A percentile compares a stretch with the other conserved stretches of the same genome.
These are phyloP conservation scores for Catocala nupta DNA, from an alignment of 2,888 invertebrate genomes.

Conservation along the genomic window DNA sequence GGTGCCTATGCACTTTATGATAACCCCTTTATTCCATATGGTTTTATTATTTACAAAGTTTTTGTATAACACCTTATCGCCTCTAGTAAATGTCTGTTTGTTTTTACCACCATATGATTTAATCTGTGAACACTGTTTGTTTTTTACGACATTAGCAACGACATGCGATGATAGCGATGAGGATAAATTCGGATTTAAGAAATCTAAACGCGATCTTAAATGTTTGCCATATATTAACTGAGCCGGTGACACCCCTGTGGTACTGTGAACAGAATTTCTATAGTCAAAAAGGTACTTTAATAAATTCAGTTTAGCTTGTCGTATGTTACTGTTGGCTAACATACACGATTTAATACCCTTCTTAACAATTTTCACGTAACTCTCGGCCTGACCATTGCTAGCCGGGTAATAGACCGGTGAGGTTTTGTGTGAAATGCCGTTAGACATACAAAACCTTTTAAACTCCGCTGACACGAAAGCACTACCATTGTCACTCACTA, in stretches of 20 bases:
- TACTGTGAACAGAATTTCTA: slow-evolving; percentile 11
- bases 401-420: slow-evolving; percentile 7
- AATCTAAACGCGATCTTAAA: slow-evolving; percentile 10
- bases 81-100: background rate
- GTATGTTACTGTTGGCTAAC: background rate
- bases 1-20: background rate
- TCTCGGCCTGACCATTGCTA: slow-evolving; percentile 10
- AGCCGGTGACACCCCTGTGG: slow-evolving; percentile 10
- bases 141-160: too few species aligned
- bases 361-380: background rate
- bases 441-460: background rate
- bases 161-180: background rate
- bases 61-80: background rate
- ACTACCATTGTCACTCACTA: background rate
- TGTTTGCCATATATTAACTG: slow-evolving; percentile 11
- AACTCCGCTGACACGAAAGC: background rate
- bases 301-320: too few species aligned
- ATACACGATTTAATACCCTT: slow-evolving; percentile 10
- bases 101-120: slow-evolving; percentile 10
- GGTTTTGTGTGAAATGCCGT: background rate
- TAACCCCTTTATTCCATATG: background rate
- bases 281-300: slow-evolving; percentile 16
- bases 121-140: slow-evolving; percentile 15
- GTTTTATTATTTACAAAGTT: background rate
- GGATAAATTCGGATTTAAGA: background rate